Base-by-base conservation (phyloP, 2,888 invertebrate species). In the Azorinus chamasolen region DNA sequence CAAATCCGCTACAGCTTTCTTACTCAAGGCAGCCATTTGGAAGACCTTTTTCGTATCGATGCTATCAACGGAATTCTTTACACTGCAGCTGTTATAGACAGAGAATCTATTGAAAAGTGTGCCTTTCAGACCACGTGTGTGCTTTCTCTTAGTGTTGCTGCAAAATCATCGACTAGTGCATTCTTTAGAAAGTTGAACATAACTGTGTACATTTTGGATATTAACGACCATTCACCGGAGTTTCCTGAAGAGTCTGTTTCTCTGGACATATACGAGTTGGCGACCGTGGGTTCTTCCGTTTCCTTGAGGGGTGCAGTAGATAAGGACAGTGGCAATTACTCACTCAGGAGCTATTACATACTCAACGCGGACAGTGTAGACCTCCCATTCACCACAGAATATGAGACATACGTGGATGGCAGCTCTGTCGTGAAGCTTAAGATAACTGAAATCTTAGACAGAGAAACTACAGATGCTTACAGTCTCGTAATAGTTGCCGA, bases 211-310 rank as follows among this genome's bases (percentile, higher is more conserved):
- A 58, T 89, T 6, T 54, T 79, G 8, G 90, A 90, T 61, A 84
- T 89, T 32, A 90, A 90, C 65, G 90, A 90, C 64, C 84, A 89
- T 58, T 55, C 74, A 0, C 90, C 90, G 10, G 70, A 59, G 12
- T 90, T 90, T 66, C 84, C 87, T 3, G 69, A 77, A 39, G 79
- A 83, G 22, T 64, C 65, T 18, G 86, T 83, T 1, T 59, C 55
- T 4, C 41, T 87, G n/a, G 77, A 82, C 55, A 78, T 87, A 32
- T 84, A 85, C 5, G 88, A 89, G 70, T 70, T 83, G 3, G 86
- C 81, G 2, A 80, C 83, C 24, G 58, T 83, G n/a, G 79, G 78
- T 8, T 83, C 83, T 5, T 76, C 83, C 0, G 61, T 82, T 16
- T 74, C 84, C 1, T 59, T 87, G n/a, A 76, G 69, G 2, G 86